Evolutionary conservation across 2,888 invertebrate species (phyloP).

Genomic region (Punctoribates punctum): DNA sequence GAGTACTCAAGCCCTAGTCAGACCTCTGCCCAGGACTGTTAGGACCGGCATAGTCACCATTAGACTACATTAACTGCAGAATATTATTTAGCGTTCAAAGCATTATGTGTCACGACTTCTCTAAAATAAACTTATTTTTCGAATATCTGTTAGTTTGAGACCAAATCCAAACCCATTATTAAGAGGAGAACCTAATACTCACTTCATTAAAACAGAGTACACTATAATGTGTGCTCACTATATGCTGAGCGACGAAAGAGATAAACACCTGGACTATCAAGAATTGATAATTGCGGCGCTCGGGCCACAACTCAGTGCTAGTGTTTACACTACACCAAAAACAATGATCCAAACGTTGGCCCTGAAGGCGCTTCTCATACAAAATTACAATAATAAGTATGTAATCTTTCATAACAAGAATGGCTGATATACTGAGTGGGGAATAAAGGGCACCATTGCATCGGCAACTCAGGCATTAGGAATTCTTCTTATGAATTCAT

Average conservation of each 20-base stretch:
- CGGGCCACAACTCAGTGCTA: background rate
- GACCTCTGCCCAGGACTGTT: no score
- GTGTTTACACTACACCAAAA: constrained; percentile 6
- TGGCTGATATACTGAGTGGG: background rate
- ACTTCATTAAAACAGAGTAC: constrained; percentile 31
- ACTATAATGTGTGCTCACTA: constrained; percentile 21
- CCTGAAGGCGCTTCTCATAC: constrained; percentile 28
- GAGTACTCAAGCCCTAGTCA: background rate
- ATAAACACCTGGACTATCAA: constrained; percentile 35
- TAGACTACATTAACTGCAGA: background rate
- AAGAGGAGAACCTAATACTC: constrained; percentile 11
- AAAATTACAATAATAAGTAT: constrained; percentile 16
- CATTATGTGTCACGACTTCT: constrained; percentile 31
- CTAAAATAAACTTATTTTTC: constrained; percentile 12
- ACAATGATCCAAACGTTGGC: constrained; percentile 27
- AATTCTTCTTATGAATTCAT: background rate
- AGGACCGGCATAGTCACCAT: background rate
- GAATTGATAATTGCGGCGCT: background rate
- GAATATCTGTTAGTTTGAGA: background rate
- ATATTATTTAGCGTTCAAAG: background rate
- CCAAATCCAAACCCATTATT: constrained; percentile 19
- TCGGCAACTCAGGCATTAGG: background rate
- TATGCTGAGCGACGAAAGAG: constrained; percentile 30
- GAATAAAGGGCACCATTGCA: background rate
- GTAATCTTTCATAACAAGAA: constrained; percentile 10